Evolutionary conservation across 35 echinoderm and acorn worm species (phyloP).

Genomic region (Apostichopus californicus): DNA sequence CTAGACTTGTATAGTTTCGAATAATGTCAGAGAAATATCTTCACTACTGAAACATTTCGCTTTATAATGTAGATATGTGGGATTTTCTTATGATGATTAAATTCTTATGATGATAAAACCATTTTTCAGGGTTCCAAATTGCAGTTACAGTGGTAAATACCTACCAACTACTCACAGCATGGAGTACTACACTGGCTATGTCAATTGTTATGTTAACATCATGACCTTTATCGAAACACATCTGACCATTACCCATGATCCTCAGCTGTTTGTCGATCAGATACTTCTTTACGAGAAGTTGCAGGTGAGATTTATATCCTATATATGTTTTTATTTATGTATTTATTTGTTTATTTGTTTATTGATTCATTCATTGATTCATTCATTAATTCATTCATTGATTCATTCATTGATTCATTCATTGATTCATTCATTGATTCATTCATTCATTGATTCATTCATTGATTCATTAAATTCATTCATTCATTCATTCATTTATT

Average conservation of each 20-base stretch:
- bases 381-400: no score
- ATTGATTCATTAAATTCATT: no score
- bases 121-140: slow-evolving; percentile 35
- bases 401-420: no score
- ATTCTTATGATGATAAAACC: neutral
- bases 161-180: slow-evolving; percentile 42
- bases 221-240: slow-evolving; percentile 91
- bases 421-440: no score
- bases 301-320: slow-evolving; percentile 56
- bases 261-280: slow-evolving; percentile 85
- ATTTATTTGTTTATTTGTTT: no score
- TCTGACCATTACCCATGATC: slow-evolving; percentile 81
- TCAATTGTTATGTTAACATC: slow-evolving; percentile 51
- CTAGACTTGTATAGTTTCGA: neutral
- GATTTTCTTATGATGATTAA: neutral
- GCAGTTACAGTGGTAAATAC: slow-evolving; percentile 30
- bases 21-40: neutral
- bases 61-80: neutral
- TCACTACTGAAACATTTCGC: neutral
- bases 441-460: no score
- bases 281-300: slow-evolving; percentile 81
- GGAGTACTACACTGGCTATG: slow-evolving; percentile 33
- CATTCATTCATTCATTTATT: no score
- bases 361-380: no score
- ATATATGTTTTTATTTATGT: no score